Conservation (phyloP, 2,888 invertebrate genomes). For the Eilema caniola region DNA sequence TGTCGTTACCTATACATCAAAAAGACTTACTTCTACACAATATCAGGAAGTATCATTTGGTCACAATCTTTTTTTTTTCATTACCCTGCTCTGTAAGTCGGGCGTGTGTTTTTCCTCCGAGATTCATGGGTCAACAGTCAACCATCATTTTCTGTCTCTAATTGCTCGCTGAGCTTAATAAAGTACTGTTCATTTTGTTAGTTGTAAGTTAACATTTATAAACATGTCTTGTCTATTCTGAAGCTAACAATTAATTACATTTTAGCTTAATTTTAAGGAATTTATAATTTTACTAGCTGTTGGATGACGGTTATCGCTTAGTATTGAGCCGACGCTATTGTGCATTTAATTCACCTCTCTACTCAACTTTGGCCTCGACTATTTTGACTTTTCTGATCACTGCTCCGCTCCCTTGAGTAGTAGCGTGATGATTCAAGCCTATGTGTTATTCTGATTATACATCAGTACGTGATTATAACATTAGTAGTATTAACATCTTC, state of each 20-base stretch:
- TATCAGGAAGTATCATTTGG: slow-evolving; percentile 26
- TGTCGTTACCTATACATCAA: slow-evolving; percentile 32
- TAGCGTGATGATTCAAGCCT: too few species aligned
- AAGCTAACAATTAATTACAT: background rate
- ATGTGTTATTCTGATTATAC: too few species aligned
- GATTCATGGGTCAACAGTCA: slow-evolving; percentile 41
- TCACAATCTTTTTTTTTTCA: slow-evolving; percentile 27
- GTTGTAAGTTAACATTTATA: background rate
- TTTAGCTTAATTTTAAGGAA: background rate
- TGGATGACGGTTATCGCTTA: too few species aligned
- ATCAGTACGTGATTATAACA: too few species aligned
- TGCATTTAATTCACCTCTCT: too few species aligned
- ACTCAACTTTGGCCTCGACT: too few species aligned
- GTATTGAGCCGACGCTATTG: too few species aligned
- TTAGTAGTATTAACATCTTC: too few species aligned
- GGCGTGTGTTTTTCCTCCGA: slow-evolving; percentile 33
- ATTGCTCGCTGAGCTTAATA: slow-evolving; percentile 30
- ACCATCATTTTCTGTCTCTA: slow-evolving; percentile 36
- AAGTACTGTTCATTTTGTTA: slow-evolving; percentile 16
- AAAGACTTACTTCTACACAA: slow-evolving; percentile 16
- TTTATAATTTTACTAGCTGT: too few species aligned
- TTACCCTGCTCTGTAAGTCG: slow-evolving; percentile 36
- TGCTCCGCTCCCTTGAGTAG: too few species aligned
- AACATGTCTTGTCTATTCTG: background rate
- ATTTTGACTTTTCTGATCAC: too few species aligned